These are phyloP conservation scores for Sanderia malayensis DNA, from an alignment of 30 jellyfish, hydroid and myxozoan species.

Conservation along the genomic window DNA sequence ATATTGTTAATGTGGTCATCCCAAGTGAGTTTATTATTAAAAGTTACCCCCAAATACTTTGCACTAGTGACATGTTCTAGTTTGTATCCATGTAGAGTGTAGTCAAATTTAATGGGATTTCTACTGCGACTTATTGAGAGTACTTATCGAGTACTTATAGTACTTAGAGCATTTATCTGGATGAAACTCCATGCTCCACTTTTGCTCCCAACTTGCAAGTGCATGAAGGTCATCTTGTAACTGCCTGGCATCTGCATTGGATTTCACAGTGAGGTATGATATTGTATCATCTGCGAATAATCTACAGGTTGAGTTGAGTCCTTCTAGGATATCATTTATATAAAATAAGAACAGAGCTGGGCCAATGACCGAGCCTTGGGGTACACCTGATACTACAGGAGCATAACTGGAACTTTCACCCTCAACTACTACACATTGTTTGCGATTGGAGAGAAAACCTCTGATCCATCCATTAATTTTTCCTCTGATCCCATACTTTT, in stretches of 20 bases:
- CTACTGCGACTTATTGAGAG: conserved; percentile 43
- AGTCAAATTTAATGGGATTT: conserved; percentile 36
- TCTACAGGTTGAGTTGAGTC: conserved; percentile 9
- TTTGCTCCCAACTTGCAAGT: conserved; percentile 58
- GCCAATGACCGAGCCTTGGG: conserved; percentile 8
- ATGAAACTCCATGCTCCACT: conserved; percentile 69
- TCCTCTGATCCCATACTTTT: neutral
- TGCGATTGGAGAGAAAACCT: neutral
- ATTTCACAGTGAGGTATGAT: too few species aligned
- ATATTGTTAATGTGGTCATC: conserved; percentile 38
- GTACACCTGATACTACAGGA: conserved; percentile 1
- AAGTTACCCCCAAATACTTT: conserved; percentile 51
- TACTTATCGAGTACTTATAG: too few species aligned
- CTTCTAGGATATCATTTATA: neutral
- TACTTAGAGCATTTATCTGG: conserved; percentile 68
- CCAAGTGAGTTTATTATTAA: conserved; percentile 33
- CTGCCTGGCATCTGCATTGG: too few species aligned
- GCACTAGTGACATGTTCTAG: conserved; percentile 53
- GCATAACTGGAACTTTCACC: neutral
- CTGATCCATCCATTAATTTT: neutral
- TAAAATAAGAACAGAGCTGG: conserved; percentile 1
- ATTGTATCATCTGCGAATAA: too few species aligned
- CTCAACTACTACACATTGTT: conserved; percentile 2
- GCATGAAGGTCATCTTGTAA: too few species aligned
- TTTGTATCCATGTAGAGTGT: conserved; percentile 49